Evolutionary conservation across 2,888 invertebrate species (phyloP).

Genomic region (Apamea sordens): DNA sequence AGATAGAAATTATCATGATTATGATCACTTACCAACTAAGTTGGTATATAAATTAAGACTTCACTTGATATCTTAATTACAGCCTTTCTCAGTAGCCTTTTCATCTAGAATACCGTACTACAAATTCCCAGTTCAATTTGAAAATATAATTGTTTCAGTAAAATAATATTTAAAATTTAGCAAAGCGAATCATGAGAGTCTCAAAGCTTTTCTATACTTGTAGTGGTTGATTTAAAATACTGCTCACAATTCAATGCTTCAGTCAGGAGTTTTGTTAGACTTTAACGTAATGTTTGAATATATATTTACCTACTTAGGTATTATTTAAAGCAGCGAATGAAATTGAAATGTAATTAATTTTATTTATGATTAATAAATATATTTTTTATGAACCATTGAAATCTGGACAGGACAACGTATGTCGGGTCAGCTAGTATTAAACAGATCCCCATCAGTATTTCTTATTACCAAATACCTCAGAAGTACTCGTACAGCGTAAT

Average conservation of each 20-base stretch:
- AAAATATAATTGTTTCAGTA: neutral
- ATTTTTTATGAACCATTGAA: no score
- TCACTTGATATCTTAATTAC: neutral
- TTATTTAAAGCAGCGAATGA: neutral
- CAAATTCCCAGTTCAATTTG: neutral
- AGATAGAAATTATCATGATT: no score
- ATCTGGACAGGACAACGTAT: no score
- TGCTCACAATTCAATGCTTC: constrained; percentile 15
- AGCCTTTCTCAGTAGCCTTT: neutral
- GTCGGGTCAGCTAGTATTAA: no score
- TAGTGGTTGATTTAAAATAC: constrained; percentile 13
- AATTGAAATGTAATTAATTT: neutral
- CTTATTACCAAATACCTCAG: no score
- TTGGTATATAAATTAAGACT: neutral
- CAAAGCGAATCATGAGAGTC: neutral
- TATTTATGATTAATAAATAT: no score
- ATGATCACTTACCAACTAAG: neutral
- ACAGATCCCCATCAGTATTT: no score
- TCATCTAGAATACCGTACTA: neutral
- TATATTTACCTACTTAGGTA: neutral
- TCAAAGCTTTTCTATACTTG: neutral
- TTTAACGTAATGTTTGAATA: neutral
- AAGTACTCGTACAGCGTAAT: no score
- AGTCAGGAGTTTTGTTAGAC: neutral
- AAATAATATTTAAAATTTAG: neutral